These are phyloP conservation scores for Laticauda laticaudata DNA, from an alignment of 2,113 vertebrate genomes.

Conservation along the genomic window DNA sequence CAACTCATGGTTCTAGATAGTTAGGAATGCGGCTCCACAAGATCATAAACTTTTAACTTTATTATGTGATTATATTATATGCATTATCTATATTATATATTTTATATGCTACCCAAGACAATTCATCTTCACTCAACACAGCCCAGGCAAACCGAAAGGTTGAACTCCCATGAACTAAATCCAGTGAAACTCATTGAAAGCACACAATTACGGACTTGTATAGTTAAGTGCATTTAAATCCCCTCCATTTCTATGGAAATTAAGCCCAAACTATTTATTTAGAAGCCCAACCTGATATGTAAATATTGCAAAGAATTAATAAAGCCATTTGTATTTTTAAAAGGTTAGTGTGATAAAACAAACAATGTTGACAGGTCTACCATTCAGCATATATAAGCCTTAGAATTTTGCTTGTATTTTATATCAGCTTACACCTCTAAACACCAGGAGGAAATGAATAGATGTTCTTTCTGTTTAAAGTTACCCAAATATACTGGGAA, in stretches of 20 bases:
- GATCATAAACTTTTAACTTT: neutral
- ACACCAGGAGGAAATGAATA: neutral
- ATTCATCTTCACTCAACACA: neutral
- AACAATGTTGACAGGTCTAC: neutral
- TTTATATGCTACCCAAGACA: neutral
- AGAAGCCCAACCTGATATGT: neutral
- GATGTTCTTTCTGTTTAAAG: neutral
- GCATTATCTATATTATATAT: neutral
- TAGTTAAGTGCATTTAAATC: neutral
- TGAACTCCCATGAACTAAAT: neutral
- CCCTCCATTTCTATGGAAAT: neutral
- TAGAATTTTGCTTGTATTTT: neutral
- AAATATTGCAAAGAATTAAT: neutral
- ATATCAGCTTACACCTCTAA: neutral
- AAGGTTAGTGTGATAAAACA: neutral
- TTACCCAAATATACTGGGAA: neutral
- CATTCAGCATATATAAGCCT: no score
- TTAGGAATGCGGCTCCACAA: neutral
- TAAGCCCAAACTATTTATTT: neutral
- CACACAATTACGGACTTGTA: neutral
- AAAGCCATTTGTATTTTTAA: neutral
- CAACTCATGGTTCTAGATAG: neutral
- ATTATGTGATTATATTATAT: neutral
- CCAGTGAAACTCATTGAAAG: neutral
- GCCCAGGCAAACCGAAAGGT: neutral